Conservation (phyloP, 2,113 vertebrate genomes). For the Equus quagga region DNA sequence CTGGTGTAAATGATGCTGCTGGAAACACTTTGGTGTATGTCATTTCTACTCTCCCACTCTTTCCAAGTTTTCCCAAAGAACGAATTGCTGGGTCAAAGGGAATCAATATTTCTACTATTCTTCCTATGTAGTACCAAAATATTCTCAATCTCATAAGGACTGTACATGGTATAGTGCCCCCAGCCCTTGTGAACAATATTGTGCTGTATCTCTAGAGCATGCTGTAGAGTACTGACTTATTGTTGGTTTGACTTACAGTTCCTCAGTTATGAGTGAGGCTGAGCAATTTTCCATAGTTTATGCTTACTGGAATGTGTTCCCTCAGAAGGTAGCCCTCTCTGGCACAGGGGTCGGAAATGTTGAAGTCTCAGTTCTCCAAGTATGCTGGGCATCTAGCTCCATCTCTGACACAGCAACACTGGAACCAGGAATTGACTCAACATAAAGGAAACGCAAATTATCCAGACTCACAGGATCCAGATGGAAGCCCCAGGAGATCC, state of each 20-base stretch:
- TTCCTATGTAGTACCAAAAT: background rate
- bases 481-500: slow-evolving; percentile 52
- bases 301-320: background rate
- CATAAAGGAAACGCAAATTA: slow-evolving; percentile 52
- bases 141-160: background rate
- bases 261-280: background rate
- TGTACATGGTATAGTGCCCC: background rate
- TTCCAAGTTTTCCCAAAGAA: slow-evolving; percentile 15
- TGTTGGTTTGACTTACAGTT: slow-evolving; percentile 15
- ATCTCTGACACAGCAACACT: slow-evolving; percentile 52
- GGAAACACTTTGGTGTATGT: background rate
- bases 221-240: background rate
- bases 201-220: background rate
- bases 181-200: background rate
- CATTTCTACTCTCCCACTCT: background rate
- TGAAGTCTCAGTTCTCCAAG: slow-evolving; percentile 42
- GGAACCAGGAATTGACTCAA: slow-evolving; percentile 50
- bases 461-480: slow-evolving; percentile 55
- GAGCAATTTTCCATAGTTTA: background rate
- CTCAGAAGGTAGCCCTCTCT: slow-evolving; percentile 57
- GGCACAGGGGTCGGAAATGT: slow-evolving; percentile 34
- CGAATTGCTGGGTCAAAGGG: background rate
- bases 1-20: slow-evolving; percentile 1
- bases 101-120: background rate
- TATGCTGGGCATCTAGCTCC: slow-evolving; percentile 30